These are phyloP conservation scores for Scleropages formosus DNA, from an alignment of 2,797 vertebrate genomes.

Conservation along the genomic window DNA sequence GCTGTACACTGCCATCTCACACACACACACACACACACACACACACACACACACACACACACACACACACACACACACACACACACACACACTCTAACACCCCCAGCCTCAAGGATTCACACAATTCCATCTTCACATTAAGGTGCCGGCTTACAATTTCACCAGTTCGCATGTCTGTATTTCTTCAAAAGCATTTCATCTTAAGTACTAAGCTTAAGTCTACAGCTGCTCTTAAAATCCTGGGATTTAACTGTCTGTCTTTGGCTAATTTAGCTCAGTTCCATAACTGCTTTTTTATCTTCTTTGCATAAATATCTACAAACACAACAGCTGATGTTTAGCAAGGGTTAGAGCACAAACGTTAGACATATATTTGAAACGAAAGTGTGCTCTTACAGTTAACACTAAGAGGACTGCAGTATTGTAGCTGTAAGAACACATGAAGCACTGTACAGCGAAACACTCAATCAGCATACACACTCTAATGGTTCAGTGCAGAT, in stretches of 20 bases:
- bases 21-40: conserved; percentile 22
- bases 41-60: neutral
- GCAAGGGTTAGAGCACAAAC: no score
- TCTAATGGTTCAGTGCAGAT: neutral
- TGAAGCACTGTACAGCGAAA: neutral
- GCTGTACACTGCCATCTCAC: conserved; percentile 46
- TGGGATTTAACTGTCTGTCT: no score
- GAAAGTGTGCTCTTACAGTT: no score
- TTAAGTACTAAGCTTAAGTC: neutral
- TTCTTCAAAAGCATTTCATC: neutral
- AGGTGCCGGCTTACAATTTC: neutral
- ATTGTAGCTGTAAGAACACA: no score
- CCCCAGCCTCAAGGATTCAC: neutral
- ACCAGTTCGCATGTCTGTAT: neutral
- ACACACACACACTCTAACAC: no score
- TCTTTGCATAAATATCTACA: no score
- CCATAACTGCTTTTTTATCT: no score
- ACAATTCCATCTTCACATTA: neutral
- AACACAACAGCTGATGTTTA: no score
- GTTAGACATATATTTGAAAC: no score
- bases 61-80: neutral
- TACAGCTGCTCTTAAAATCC: no score
- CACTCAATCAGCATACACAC: neutral
- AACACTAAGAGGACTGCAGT: no score
- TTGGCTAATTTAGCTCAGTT: neutral